These are phyloP conservation scores for Pteropus rufus DNA, from an alignment of 2,797 vertebrate species.

Conservation along the genomic window DNA sequence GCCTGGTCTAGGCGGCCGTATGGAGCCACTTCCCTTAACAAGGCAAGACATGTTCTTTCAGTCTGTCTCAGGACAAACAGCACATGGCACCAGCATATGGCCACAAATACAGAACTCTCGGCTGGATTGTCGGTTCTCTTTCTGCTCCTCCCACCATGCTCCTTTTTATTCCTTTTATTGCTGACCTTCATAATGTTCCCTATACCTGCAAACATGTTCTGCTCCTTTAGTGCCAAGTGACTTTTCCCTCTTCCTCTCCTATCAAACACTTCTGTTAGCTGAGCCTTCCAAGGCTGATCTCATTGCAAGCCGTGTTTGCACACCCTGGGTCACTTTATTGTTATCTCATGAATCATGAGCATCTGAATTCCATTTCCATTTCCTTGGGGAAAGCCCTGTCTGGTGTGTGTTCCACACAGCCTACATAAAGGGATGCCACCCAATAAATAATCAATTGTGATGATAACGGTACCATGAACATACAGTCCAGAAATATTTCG, in stretches of 20 bases:
- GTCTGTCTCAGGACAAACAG: neutral
- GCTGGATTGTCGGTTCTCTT: neutral
- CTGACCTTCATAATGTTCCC: neutral
- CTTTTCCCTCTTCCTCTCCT: neutral
- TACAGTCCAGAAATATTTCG: slow-evolving; percentile 21
- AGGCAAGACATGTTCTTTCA: slow-evolving; percentile 53
- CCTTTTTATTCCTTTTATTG: neutral
- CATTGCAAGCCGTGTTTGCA: slow-evolving; percentile 32
- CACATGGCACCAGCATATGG: neutral
- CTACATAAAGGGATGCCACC: slow-evolving; percentile 31
- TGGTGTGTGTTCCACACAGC: slow-evolving; percentile 29
- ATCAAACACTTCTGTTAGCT: neutral
- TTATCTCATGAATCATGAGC: slow-evolving; percentile 53
- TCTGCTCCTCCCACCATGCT: neutral
- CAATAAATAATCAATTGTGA: slow-evolving; percentile 64
- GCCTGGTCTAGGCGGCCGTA: slow-evolving; percentile 38
- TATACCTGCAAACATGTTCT: neutral
- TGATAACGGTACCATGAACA: slow-evolving; percentile 30
- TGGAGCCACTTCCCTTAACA: slow-evolving; percentile 59
- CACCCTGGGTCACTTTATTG: slow-evolving; percentile 18
- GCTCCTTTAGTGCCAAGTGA: neutral
- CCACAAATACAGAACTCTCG: neutral
- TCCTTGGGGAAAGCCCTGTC: slow-evolving; percentile 56
- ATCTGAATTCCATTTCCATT: slow-evolving; percentile 68
- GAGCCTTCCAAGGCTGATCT: slow-evolving; percentile 57